Percentiles rank a stretch among this genome's conserved stretches.
Conservation (phyloP, 2,888 invertebrate genomes). For the Himalopsyche tibetana region DNA sequence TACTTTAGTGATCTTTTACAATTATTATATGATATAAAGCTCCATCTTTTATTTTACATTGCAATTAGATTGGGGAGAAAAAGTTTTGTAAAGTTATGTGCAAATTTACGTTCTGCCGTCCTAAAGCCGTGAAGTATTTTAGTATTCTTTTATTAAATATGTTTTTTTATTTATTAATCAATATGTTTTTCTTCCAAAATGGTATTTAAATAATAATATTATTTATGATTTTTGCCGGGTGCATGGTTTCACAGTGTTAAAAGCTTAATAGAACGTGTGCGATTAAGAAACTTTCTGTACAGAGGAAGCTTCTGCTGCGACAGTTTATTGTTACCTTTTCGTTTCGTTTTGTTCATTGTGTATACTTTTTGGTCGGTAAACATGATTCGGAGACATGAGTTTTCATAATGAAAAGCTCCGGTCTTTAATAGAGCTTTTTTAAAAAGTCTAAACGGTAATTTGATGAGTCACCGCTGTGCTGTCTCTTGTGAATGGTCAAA, state of each 20-base stretch:
- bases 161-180: no score
- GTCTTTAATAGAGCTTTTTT: slow-evolving; percentile 15
- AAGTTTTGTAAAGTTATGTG: no score
- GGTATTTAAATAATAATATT: no score
- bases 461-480: background rate
- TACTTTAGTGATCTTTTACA: no score
- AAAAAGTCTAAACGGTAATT: background rate
- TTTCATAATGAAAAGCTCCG: slow-evolving; percentile 9
- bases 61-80: no score
- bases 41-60: no score
- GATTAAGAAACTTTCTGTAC: slow-evolving; percentile 22
- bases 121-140: no score
- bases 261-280: slow-evolving; percentile 11
- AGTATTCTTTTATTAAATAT: no score
- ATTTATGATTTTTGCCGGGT: no score
- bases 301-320: background rate
- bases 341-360: slow-evolving; percentile 19
- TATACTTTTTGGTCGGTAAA: slow-evolving; percentile 19
- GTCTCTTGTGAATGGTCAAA: background rate
- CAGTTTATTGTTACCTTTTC: slow-evolving; percentile 15
- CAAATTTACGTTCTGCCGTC: no score
- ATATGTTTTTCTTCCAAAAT: no score
- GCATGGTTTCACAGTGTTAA: background rate
- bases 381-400: slow-evolving; percentile 5
- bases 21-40: no score